Conservation (phyloP, 2,113 vertebrate genomes). For the Falco punctatus region DNA sequence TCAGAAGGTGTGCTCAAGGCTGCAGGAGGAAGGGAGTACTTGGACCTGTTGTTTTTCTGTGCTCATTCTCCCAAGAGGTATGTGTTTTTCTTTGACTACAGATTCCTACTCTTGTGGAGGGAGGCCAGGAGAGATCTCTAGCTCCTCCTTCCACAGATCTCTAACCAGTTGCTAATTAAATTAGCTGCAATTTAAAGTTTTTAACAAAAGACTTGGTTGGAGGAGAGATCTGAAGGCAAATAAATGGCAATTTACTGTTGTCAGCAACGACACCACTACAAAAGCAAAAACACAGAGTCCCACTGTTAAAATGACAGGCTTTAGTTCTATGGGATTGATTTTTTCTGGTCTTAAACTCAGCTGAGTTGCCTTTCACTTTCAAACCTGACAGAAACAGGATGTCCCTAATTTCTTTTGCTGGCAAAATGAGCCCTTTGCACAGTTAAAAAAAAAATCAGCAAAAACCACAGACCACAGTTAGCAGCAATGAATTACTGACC, state of each 20-base stretch:
- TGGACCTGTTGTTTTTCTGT: not conserved
- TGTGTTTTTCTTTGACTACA: not conserved
- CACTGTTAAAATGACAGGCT: not conserved
- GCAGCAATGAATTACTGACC: not conserved
- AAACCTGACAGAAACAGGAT: not conserved
- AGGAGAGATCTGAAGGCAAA: not conserved
- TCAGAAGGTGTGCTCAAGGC: not conserved
- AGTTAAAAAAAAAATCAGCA: not conserved
- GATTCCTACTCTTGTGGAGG: not conserved
- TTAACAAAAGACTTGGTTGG: not conserved
- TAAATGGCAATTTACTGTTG: not conserved
- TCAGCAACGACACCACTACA: not conserved
- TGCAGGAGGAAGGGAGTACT: not conserved
- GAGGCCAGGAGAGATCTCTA: not conserved
- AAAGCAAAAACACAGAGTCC: not conserved
- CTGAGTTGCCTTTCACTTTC: not conserved
- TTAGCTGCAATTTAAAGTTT: not conserved
- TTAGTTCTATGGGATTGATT: not conserved
- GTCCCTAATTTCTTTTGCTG: not conserved
- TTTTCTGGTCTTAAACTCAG: not conserved
- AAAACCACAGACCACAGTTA: not conserved
- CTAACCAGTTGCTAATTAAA: not conserved
- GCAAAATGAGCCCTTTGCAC: not conserved
- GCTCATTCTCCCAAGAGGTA: not conserved
- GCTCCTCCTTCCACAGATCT: not conserved